Conservation (phyloP, 2,888 invertebrate species). For the Drosophila flavopinicola region DNA sequence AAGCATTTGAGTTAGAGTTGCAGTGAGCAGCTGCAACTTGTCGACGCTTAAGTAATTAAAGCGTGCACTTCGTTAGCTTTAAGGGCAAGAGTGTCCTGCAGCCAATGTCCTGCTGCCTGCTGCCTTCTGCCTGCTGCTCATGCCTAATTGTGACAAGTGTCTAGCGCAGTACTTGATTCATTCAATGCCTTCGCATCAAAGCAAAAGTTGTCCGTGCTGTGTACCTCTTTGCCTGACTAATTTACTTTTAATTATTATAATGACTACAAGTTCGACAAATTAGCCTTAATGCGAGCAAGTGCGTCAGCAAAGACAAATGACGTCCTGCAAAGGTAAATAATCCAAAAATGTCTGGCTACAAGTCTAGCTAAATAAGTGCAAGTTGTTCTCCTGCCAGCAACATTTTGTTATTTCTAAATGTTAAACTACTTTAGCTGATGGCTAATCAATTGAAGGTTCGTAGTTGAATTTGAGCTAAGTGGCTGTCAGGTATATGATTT, state of each 20-base stretch:
- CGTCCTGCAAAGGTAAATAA: conserved; percentile 47
- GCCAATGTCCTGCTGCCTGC: conserved; percentile 9
- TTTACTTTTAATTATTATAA: conserved; percentile 80
- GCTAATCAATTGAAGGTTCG: conserved; percentile 31
- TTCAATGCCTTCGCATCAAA: conserved; percentile 63
- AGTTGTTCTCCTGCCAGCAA: conserved; percentile 7
- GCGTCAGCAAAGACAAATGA: conserved; percentile 54
- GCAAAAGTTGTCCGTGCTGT: conserved; percentile 43
- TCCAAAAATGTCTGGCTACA: conserved; percentile 26
- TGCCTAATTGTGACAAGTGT: conserved; percentile 63
- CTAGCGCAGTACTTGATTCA: conserved; percentile 69
- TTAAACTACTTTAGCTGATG: conserved; percentile 24
- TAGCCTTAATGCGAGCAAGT: conserved; percentile 61
- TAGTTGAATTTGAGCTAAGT: not conserved
- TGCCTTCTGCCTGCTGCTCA: conserved; percentile 4
- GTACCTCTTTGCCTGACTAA: conserved; percentile 65
- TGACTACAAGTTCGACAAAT: conserved; percentile 77
- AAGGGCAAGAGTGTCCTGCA: conserved; percentile 35
- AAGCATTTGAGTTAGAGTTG: conserved; percentile 2
- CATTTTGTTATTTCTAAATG: conserved; percentile 24
- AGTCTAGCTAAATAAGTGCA: conserved; percentile 13
- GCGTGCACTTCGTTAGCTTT: conserved; percentile 71
- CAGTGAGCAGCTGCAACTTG: conserved; percentile 28
- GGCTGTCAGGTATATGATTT: too few relatives aligned
- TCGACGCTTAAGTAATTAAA: conserved; percentile 75